Evolutionary conservation across 2,888 invertebrate species (phyloP).

Genomic region (Sinotaia quadrata): DNA sequence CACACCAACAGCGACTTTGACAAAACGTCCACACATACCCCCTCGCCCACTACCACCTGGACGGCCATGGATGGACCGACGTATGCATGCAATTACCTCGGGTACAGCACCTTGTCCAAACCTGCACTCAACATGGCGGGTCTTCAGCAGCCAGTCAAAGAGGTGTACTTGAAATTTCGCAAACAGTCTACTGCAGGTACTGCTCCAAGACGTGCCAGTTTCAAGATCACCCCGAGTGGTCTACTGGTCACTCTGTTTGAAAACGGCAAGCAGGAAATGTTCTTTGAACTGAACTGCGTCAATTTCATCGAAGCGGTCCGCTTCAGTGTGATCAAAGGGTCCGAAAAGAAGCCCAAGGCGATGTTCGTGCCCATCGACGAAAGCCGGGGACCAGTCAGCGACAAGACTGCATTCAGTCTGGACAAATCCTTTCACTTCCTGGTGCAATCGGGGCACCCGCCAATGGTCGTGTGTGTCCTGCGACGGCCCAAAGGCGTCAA

Average conservation of each 20-base stretch:
- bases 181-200: conserved; percentile 47
- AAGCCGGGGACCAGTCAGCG: conserved; percentile 50
- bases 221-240: conserved; percentile 88
- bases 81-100: conserved; percentile 95
- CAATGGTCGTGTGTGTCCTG: conserved; percentile 95
- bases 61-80: conserved; percentile 72
- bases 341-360: conserved; percentile 72
- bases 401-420: conserved; percentile 84
- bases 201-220: conserved; percentile 43
- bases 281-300: conserved; percentile 75
- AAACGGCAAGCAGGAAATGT: conserved; percentile 89
- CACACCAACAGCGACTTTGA: not conserved
- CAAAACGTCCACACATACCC: not conserved
- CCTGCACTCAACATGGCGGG: conserved; percentile 92
- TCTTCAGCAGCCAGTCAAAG: conserved; percentile 81
- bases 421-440: conserved; percentile 96
- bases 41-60: conserved; percentile 10
- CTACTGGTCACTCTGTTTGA: conserved; percentile 94
- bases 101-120: conserved; percentile 95
- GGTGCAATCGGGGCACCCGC: conserved; percentile 93
- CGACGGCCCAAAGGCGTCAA: conserved; percentile 96
- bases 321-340: conserved; percentile 62
- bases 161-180: conserved; percentile 95
- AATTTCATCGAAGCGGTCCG: conserved; percentile 69
- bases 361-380: conserved; percentile 80